Conservation (phyloP, 2,888 invertebrate species). For the Apocheima hispidaria region DNA sequence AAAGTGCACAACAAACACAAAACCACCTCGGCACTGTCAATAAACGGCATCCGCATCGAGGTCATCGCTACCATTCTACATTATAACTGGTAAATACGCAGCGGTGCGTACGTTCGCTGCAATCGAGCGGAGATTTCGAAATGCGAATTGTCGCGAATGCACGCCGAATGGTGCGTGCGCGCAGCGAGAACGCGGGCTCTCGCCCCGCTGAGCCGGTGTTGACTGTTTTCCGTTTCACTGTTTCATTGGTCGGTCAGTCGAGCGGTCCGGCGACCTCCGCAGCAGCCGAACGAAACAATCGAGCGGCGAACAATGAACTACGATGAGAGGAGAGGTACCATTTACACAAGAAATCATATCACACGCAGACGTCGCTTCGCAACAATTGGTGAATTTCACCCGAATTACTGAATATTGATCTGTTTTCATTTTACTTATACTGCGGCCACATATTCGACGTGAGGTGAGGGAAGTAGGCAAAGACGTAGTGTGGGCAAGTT, state of each 20-base stretch:
- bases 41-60: conserved; percentile 59
- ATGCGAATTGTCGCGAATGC: conserved; percentile 63
- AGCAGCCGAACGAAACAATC: conserved; percentile 60
- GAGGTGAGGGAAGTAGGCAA: not conserved
- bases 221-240: conserved; percentile 55
- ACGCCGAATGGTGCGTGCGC: conserved; percentile 27
- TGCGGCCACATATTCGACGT: not conserved
- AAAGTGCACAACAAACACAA: conserved; percentile 70
- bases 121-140: conserved; percentile 70
- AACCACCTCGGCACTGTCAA: conserved; percentile 67
- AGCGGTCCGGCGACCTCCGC: conserved; percentile 42
- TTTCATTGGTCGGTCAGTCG: conserved; percentile 29
- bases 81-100: conserved; percentile 50
- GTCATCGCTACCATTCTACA: conserved; percentile 72
- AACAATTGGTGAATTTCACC: conserved; percentile 7
- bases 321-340: conserved; percentile 55
- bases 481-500: no score
- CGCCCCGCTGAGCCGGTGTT: conserved; percentile 79
- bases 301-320: conserved; percentile 62
- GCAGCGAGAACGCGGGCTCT: conserved; percentile 72
- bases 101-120: conserved; percentile 59
- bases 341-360: conserved; percentile 58
- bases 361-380: not conserved
- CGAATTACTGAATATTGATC: not conserved
- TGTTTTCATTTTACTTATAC: not conserved